Conservation (phyloP, 2,888 invertebrate species). For the Chrysolina haemoptera region DNA sequence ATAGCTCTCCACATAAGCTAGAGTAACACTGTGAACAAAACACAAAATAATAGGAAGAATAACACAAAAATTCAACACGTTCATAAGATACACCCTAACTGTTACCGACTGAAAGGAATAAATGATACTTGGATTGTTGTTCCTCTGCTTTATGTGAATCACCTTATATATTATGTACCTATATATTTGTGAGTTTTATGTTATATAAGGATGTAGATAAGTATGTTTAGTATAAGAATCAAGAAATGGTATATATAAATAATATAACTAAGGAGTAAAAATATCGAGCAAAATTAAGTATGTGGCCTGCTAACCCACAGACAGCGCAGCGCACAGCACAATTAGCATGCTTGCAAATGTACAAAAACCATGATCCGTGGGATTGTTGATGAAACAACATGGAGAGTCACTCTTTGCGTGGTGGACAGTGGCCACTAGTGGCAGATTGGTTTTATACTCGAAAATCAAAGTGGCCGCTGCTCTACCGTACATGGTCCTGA, state of each 20-base stretch:
- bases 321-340: constrained; percentile 58
- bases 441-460: too few species aligned
- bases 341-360: too few species aligned
- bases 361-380: too few species aligned
- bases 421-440: too few species aligned
- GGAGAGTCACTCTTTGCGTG: too few species aligned
- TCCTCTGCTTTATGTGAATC: constrained; percentile 44
- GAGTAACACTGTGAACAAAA: constrained; percentile 27
- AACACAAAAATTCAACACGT: constrained; percentile 20
- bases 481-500: too few species aligned
- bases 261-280: constrained; percentile 47
- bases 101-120: constrained; percentile 2
- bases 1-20: constrained; percentile 47
- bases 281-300: constrained; percentile 60
- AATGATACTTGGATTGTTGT: constrained; percentile 17
- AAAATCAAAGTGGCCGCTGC: too few species aligned
- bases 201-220: constrained; percentile 34
- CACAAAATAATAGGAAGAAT: constrained; percentile 10
- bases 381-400: too few species aligned
- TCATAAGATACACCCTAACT: constrained; percentile 20
- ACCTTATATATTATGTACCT: constrained; percentile 36
- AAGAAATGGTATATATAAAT: constrained; percentile 44
- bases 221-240: constrained; percentile 36
- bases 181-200: constrained; percentile 37
- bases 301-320: constrained; percentile 62